phyloP scores from a whole-genome alignment of 2,888 invertebrate genomes.

The Nebria brevicollis region DNA sequence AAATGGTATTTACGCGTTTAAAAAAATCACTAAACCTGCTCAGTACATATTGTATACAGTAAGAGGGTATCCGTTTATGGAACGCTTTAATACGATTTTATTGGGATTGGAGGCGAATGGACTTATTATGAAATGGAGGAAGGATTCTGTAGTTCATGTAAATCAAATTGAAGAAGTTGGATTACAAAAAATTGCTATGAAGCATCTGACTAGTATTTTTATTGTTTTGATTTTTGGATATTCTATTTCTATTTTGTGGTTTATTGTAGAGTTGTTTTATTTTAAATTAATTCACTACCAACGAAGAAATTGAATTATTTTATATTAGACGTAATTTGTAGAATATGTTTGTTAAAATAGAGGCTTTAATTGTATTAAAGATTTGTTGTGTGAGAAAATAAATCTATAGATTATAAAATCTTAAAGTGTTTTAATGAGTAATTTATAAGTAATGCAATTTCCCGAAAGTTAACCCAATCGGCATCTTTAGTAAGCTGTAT shows the following conservation, averaged over 20 bases:
- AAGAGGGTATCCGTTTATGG: constrained; percentile 12
- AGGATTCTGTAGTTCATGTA: neutral
- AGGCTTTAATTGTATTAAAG: too few relatives aligned
- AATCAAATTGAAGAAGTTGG: neutral
- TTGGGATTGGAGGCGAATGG: constrained; percentile 19
- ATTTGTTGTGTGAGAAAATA: too few relatives aligned
- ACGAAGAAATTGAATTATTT: neutral
- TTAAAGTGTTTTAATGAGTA: too few relatives aligned
- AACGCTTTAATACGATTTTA: constrained; percentile 24
- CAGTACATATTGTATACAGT: neutral
- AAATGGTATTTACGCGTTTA: constrained; percentile 3
- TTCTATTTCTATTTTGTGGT: neutral
- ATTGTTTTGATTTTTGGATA: constrained; percentile 11
- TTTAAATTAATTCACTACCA: neutral
- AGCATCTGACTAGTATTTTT: constrained; percentile 19
- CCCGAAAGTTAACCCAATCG: neutral
- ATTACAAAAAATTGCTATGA: neutral
- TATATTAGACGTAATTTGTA: too few relatives aligned
- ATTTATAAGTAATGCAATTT: too few relatives aligned
- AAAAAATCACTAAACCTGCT: constrained; percentile 19
- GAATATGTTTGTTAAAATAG: too few relatives aligned
- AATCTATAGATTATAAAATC: too few relatives aligned
- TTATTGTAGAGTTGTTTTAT: neutral
- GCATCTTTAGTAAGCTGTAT: neutral
- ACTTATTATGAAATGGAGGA: constrained; percentile 19